Percentiles rank a stretch among this genome's conserved stretches.
Evolutionary conservation across 1,140 invertebrate genomes (phyloP).

Genomic region (Leptinotarsa defecta): DNA sequence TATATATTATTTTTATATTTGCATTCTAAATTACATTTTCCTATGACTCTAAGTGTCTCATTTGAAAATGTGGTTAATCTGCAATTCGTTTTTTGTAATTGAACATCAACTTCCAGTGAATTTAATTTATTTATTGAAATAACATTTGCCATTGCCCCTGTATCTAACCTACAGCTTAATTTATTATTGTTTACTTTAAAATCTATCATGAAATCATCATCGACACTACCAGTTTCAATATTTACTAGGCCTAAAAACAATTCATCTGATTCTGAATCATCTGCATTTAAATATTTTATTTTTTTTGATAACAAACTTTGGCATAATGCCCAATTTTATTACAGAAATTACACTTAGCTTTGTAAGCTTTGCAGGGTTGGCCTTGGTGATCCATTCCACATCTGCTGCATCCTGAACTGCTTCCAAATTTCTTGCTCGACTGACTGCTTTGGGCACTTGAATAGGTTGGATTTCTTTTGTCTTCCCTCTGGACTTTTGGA

Average conservation of each 20-base stretch:
- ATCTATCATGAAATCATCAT: not conserved
- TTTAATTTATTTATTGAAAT: not conserved
- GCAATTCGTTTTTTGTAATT: constrained; percentile 9
- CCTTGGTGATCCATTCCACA: not conserved
- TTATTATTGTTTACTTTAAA: constrained; percentile 8
- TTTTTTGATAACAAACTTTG: too few species aligned
- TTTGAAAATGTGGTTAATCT: constrained; percentile 7
- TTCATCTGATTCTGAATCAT: too few species aligned
- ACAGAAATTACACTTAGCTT: constrained; percentile 5
- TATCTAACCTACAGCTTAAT: not conserved
- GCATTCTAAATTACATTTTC: not conserved
- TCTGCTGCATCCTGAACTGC: not conserved
- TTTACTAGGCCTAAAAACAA: too few species aligned
- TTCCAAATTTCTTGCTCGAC: not conserved
- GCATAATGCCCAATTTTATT: not conserved
- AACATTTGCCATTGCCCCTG: not conserved
- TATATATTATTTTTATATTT: not conserved
- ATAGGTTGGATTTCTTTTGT: constrained; percentile 21
- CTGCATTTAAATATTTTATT: too few species aligned
- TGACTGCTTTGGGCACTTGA: not conserved
- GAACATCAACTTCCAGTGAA: not conserved
- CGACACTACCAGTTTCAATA: not conserved
- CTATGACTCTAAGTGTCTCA: not conserved
- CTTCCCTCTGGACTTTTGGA: constrained; percentile 31
- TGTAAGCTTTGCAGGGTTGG: not conserved